These are phyloP conservation scores for Ammodramus savannarum DNA, from an alignment of 2,113 vertebrate genomes.

Conservation along the genomic window DNA sequence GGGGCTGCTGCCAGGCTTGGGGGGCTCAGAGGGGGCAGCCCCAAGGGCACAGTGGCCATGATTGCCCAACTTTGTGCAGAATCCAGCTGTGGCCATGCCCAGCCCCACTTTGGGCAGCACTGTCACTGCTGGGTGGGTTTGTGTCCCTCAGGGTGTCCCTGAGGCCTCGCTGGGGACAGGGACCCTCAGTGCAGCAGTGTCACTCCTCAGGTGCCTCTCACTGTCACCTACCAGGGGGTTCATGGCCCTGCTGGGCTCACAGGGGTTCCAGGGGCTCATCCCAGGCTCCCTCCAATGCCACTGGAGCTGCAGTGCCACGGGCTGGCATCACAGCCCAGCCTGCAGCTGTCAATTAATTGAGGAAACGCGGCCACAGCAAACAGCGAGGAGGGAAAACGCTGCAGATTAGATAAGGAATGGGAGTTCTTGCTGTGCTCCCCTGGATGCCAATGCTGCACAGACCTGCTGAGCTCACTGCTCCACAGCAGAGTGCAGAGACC, in stretches of 20 bases:
- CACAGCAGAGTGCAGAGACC: background rate
- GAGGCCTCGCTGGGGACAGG: background rate
- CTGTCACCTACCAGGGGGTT: background rate
- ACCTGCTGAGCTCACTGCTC: background rate
- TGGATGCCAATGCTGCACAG: background rate
- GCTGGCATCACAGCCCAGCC: conserved; percentile 37
- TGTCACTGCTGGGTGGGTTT: background rate
- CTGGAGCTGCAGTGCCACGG: background rate
- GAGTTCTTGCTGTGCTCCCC: background rate
- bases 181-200: background rate
- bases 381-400: background rate
- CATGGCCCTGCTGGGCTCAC: background rate
- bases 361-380: conserved; percentile 40
- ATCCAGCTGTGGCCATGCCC: background rate
- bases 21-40: background rate
- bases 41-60: rapidly evolving
- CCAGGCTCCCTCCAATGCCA: background rate
- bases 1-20: background rate
- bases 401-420: conserved; percentile 54
- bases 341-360: conserved; percentile 66
- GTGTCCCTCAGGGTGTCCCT: rapidly evolving
- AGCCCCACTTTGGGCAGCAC: background rate
- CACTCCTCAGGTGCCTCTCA: rapidly evolving
- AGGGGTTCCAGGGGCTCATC: rapidly evolving
- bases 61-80: background rate